Percentiles rank a stretch among this genome's conserved stretches.
Conservation (phyloP, 2,113 vertebrate genomes). For the Anolis carolinensis region DNA sequence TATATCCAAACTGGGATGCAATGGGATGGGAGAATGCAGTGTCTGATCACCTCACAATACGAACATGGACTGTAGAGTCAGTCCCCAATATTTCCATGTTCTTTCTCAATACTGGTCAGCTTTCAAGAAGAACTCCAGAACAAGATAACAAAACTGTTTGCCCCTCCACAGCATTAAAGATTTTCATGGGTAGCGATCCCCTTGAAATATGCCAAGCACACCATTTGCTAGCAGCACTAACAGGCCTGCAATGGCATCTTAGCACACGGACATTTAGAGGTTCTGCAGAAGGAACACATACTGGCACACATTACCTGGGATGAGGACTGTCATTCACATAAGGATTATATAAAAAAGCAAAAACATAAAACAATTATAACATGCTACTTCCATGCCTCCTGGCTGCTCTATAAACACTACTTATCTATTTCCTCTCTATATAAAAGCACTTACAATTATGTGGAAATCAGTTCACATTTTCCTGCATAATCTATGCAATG, state of each 20-base stretch:
- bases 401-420: constrained; percentile 23
- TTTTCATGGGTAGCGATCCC: not conserved
- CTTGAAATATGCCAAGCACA: constrained; percentile 48
- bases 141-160: not conserved
- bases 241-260: constrained; percentile 55
- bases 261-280: constrained; percentile 34
- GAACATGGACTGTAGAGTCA: not conserved
- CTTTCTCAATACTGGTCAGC: constrained; percentile 27
- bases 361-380: constrained; percentile 67
- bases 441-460: not conserved
- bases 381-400: constrained; percentile 27
- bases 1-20: not conserved
- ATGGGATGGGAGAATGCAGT: too few relatives aligned
- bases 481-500: not conserved
- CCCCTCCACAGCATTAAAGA: not conserved
- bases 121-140: constrained; percentile 48
- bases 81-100: not conserved
- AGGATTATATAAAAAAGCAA: constrained; percentile 62
- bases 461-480: not conserved
- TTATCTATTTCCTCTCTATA: not conserved
- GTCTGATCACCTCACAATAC: not conserved
- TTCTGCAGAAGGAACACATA: constrained; percentile 57
- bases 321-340: constrained; percentile 79
- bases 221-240: constrained; percentile 43
- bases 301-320: constrained; percentile 80